Base-by-base conservation (phyloP, 2,113 vertebrate species). In the Barbus barbus region DNA sequence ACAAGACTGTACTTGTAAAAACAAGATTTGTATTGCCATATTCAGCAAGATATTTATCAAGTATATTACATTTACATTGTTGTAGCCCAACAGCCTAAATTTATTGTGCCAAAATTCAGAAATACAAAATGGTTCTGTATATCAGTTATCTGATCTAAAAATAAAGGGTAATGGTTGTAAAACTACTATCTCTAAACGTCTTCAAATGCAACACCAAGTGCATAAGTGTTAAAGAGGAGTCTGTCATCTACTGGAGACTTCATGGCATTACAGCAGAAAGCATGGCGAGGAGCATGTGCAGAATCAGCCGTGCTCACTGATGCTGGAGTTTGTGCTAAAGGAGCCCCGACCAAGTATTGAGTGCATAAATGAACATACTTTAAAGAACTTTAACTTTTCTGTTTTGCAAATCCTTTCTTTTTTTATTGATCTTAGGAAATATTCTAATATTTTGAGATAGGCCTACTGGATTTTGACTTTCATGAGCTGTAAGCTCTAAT, bases 211-310 rank as follows among this genome's bases (percentile, higher is more conserved):
- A 69, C 9, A 38, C 9, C 1, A 63, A 31, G 33, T n/a, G 65
- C 31, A 5, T 69, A 20, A 11, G 9, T 56, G 33, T 41, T 16
- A 18, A 22, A 14, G 46, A 11, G 69, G 58, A n/a, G 2, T 63
- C 76, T 74, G 77, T 87, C 92, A 88, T 84, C 91, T 91, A 85
- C 89, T 73, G 93, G 16, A 58, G 0, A 36, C 14, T n/a, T 2
- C 5, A 5, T 31, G 20, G 20, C 9, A 92, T 67, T 89, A 87
- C 92, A 93, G 80, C 81, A 85, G 80, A 60, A 48, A 60, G 20
- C 58, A 79, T 44, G 14, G 13, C 14, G 48, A 8, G 33, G 1
- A 4, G 53, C 51, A 14, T 7, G n/a, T n/a, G n/a, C n/a, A n/a
- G n/a, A n/a, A n/a, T n/a, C n/a, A n/a, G n/a, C n/a, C n/a, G n/a